A percentile compares a stretch with the other conserved stretches of the same genome.
Evolutionary conservation across 2,113 vertebrate genomes (phyloP).

Genomic region (Garra rufa): DNA sequence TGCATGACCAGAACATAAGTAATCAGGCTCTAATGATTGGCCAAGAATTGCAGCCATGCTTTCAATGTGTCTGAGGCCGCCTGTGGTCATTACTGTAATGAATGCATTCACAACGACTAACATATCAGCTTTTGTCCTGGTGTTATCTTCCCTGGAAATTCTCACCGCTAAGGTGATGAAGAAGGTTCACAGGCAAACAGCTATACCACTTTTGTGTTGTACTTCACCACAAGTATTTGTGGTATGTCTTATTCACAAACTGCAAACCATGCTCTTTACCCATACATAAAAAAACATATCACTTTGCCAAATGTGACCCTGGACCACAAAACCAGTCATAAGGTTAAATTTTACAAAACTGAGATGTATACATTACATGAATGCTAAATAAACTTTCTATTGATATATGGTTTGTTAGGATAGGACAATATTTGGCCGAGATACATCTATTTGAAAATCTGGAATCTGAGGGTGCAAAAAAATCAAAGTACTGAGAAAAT

Average conservation of each 20-base stretch:
- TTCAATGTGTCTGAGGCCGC: neutral
- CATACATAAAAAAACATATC: neutral
- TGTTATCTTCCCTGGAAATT: conserved; percentile 3
- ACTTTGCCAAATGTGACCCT: too few species aligned
- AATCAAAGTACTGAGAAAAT: too few species aligned
- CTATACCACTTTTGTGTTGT: neutral
- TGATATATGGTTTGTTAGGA: too few species aligned
- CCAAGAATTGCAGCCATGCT: neutral
- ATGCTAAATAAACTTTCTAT: too few species aligned
- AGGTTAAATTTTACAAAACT: too few species aligned
- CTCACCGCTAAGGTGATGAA: neutral
- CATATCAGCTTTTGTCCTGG: neutral
- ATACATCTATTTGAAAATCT: too few species aligned
- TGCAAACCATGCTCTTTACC: neutral
- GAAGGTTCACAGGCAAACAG: conserved; percentile 8
- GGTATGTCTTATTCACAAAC: neutral
- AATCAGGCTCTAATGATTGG: conserved; percentile 22
- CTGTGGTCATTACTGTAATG: conserved; percentile 6
- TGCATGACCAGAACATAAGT: conserved; percentile 2
- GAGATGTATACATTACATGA: too few species aligned
- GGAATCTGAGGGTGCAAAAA: too few species aligned
- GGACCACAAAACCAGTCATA: too few species aligned
- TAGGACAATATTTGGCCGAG: too few species aligned
- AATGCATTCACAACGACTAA: conserved; percentile 15
- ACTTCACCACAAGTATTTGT: neutral